A percentile compares a stretch with the other conserved stretches of the same genome.
Evolutionary conservation across 64 coral and sea anemone genomes (phyloP).

Genomic region (Dendrophyllia cribrosa): DNA sequence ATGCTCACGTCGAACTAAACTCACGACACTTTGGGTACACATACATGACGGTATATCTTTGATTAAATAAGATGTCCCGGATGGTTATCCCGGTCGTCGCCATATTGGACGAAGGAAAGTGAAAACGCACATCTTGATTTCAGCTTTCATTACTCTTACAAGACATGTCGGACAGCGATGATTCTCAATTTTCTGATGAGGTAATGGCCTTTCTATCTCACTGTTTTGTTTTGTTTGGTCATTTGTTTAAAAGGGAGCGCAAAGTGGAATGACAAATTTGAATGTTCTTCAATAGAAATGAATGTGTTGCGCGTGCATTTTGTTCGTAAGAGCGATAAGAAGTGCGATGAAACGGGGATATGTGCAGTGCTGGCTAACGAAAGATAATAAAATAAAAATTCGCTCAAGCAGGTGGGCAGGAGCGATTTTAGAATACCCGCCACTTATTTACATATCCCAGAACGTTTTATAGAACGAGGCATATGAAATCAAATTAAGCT

Average conservation of each 20-base stretch:
- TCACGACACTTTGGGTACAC: not conserved
- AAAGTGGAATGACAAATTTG: not conserved
- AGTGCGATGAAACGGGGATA: no score
- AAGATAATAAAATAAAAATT: no score
- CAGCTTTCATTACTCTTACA: not conserved
- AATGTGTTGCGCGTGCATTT: no score
- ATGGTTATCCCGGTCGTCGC: constrained; percentile 18
- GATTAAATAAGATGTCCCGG: not conserved
- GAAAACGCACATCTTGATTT: not conserved
- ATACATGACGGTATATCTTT: not conserved
- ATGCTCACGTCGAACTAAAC: no score
- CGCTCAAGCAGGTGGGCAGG: no score
- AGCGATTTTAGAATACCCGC: no score
- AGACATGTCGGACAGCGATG: constrained; percentile 90
- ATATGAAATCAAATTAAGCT: no score
- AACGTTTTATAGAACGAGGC: no score
- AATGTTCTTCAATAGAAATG: no score
- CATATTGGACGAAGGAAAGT: constrained; percentile 25
- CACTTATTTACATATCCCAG: no score
- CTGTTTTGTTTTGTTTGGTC: not conserved
- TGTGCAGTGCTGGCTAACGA: no score
- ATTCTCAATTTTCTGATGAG: constrained; percentile 79
- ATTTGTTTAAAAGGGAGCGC: not conserved
- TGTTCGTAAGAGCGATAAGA: no score
- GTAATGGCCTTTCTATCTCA: constrained; percentile 40